Conservation (phyloP, 1,140 invertebrate genomes). For the Papilio polyxenes region DNA sequence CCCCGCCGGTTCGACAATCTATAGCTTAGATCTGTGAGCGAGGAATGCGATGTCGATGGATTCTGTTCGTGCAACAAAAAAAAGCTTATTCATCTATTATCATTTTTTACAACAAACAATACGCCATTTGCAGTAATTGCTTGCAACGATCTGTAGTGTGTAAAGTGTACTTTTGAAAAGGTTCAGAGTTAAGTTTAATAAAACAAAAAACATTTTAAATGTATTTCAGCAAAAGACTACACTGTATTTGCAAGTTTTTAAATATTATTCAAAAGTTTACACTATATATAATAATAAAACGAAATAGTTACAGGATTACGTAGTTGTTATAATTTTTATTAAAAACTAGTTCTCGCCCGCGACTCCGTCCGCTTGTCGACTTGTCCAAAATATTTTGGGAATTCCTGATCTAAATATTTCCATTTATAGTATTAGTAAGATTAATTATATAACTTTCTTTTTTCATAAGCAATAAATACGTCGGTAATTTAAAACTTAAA, state of each 20-base stretch:
- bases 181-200: not conserved
- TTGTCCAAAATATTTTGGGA: no score
- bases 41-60: constrained; percentile 22
- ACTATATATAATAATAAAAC: no score
- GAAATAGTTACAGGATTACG: no score
- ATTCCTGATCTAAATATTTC: no score
- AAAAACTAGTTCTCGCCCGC: no score
- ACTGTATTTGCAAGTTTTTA: no score
- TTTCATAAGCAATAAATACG: no score
- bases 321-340: no score
- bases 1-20: constrained; percentile 51
- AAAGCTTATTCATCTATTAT: not conserved
- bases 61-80: constrained; percentile 32
- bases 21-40: constrained; percentile 40
- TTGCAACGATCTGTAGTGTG: constrained; percentile 1
- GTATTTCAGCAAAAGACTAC: not conserved
- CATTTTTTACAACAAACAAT: constrained; percentile 32
- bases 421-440: no score
- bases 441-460: no score
- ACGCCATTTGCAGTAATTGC: constrained; percentile 28
- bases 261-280: no score
- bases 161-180: not conserved
- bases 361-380: no score
- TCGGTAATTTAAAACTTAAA: constrained; percentile 16
- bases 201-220: not conserved